phyloP scores from a whole-genome alignment of 2,113 vertebrate species.

The Prochilodus magdalenae region DNA sequence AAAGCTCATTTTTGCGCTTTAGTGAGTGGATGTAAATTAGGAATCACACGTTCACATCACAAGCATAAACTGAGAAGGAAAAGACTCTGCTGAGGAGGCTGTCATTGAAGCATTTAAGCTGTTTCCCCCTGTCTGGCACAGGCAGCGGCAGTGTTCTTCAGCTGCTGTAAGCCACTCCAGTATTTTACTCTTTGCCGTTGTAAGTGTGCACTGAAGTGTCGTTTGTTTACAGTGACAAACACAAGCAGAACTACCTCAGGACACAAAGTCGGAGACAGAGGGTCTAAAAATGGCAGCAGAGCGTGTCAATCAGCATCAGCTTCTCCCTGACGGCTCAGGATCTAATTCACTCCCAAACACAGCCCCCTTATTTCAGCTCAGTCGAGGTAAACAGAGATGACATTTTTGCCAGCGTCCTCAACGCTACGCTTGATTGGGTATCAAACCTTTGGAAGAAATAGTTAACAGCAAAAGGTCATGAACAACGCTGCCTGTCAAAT shows the following conservation, averaged over 20 bases:
- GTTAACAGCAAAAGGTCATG: background rate
- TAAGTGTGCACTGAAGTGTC: background rate
- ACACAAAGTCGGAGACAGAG: background rate
- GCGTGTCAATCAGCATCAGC: constrained; percentile 1
- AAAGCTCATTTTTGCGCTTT: background rate
- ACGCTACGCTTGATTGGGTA: background rate
- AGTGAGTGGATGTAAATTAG: background rate
- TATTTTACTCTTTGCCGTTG: background rate
- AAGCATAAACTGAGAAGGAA: background rate
- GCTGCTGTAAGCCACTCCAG: background rate
- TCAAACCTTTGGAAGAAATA: background rate
- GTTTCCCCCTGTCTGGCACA: background rate
- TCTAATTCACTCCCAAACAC: background rate
- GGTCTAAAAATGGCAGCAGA: constrained; percentile 1
- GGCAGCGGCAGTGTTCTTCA: background rate
- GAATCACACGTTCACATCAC: background rate
- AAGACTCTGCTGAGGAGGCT: background rate
- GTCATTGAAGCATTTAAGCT: background rate
- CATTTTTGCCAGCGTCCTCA: constrained; percentile 3
- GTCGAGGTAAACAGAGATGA: background rate
- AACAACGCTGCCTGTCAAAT: background rate
- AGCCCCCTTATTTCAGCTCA: constrained; percentile 1
- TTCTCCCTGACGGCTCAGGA: background rate
- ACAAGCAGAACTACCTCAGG: background rate
- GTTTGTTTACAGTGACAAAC: constrained; percentile 10